Conservation (phyloP, 2,888 invertebrate genomes). For the Tuta absoluta region DNA sequence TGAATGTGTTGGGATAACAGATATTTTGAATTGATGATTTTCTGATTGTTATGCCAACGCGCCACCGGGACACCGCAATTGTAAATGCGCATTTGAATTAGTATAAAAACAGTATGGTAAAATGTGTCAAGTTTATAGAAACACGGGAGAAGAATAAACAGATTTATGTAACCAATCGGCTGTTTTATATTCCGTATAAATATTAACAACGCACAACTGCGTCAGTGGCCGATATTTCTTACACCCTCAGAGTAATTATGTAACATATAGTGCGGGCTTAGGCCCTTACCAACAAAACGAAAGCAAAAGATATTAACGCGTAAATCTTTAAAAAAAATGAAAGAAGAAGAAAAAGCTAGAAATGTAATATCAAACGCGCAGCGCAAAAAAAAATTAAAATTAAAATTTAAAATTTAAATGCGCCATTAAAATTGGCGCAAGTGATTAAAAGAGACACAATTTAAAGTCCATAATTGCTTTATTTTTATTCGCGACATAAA, state of each 20-base stretch:
- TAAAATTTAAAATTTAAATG: too few species aligned
- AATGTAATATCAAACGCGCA: too few species aligned
- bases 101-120: conserved; percentile 3
- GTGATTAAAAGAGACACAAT: too few species aligned
- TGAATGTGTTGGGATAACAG: background rate
- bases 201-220: conserved; percentile 69
- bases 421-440: too few species aligned
- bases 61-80: background rate
- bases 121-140: conserved; percentile 30
- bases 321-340: too few species aligned
- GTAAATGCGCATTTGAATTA: background rate
- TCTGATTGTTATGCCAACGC: background rate
- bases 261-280: too few species aligned
- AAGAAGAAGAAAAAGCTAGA: too few species aligned
- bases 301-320: too few species aligned
- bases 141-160: conserved; percentile 41
- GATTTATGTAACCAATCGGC: conserved; percentile 46
- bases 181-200: conserved; percentile 76
- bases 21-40: background rate
- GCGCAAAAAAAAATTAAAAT: too few species aligned
- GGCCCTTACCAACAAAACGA: too few species aligned
- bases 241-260: background rate
- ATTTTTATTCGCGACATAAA: too few species aligned
- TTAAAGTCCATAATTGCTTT: too few species aligned
- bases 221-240: conserved; percentile 63